Base-by-base conservation (phyloP, 2,113 vertebrate genomes). In the Argyrosomus japonicus region DNA sequence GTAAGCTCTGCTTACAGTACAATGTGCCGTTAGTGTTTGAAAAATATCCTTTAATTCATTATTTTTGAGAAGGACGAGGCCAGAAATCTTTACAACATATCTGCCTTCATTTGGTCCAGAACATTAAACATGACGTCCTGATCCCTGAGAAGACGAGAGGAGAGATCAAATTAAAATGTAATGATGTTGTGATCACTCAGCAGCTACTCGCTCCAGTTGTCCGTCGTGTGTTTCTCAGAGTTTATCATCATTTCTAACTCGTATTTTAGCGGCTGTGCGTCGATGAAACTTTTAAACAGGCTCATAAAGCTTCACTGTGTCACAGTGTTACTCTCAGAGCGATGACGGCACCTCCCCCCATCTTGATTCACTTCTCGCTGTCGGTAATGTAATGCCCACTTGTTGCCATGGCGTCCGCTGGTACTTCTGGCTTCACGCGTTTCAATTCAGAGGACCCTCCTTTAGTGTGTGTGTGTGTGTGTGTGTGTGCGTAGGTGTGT, bases 341-440 rank as follows among this genome's bases (percentile, higher is more conserved):
- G 80, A 77, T 61, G 76, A 75, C 67, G 5, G 29, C 75, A 25
- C 86, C 77, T 58, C 88, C 87, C 36, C 84, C 71, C 80, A 18
- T 8, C 27, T 61, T 17, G 8, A 61, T 51, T 27, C 70, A 45
- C 45, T 58, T 47, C 76, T 75, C 70, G 21, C 65, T 47, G 58
- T 57, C 51, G 69, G 75, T 84, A 80, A 88, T 57, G 79, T 70
- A 79, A 89, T 87, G 81, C 83, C 87, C 91, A 92, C 91, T 92
- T 93, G 93, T 93, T 94, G 88, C 92, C 91, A 94, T 93, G 92
- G 89, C 29, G 68, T 83, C 85, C 58, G 13, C 70, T 81, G 82
- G 69, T 77, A 82, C 86, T 84, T 83, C 70, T 87, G 70, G 83
- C 71, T 77, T 77, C 68, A 47, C 73, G 83, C 27, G 53, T 83